phyloP scores from a whole-genome alignment of 2,113 vertebrate species.

The Pluvialis apricaria region DNA sequence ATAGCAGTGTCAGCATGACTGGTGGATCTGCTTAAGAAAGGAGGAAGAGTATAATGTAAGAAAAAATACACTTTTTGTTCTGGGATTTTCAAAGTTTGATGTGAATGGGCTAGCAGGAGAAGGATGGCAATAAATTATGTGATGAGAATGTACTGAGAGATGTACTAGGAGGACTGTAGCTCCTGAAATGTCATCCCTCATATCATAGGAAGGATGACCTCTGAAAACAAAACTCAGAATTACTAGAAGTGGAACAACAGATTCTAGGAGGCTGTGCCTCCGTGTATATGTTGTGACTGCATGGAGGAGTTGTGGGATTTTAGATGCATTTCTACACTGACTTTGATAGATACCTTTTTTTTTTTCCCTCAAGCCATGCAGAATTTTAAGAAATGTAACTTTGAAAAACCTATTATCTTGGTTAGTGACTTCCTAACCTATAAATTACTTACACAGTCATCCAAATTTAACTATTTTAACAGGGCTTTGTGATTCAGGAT shows the following conservation, averaged over 20 bases:
- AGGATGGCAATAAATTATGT: not conserved
- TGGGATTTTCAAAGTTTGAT: not conserved
- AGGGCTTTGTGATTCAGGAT: not conserved
- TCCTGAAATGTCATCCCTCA: not conserved
- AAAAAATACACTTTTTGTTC: not conserved
- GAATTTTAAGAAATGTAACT: not conserved
- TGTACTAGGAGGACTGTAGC: not conserved
- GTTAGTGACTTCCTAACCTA: not conserved
- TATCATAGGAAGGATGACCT: not conserved
- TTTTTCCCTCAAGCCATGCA: no score
- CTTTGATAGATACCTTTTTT: not conserved
- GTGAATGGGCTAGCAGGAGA: not conserved
- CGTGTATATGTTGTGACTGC: not conserved
- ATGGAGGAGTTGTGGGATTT: not conserved
- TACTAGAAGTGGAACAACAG: not conserved
- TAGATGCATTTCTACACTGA: not conserved
- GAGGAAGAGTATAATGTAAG: not conserved
- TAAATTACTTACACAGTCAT: not conserved
- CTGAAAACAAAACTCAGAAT: not conserved
- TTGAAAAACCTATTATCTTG: not conserved
- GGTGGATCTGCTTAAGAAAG: not conserved
- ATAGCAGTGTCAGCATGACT: not conserved
- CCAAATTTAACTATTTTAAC: not conserved
- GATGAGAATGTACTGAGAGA: not conserved
- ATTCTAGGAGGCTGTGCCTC: not conserved